A percentile compares a stretch with the other conserved stretches of the same genome.
These are phyloP conservation scores for Drosophila subpulchrella DNA, from an alignment of 1,140 invertebrate species.

Conservation along the genomic window DNA sequence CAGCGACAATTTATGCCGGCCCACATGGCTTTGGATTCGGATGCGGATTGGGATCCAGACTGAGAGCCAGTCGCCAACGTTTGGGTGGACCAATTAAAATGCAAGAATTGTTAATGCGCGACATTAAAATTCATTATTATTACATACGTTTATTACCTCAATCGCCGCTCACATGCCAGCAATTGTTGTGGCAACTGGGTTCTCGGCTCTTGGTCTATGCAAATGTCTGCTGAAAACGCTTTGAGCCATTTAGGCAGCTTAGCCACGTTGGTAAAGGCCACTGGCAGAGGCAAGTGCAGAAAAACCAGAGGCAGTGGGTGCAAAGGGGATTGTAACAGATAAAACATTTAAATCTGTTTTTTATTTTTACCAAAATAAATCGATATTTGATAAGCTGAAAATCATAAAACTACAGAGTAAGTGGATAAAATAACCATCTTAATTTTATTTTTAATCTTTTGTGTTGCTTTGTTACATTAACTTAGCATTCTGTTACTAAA, in stretches of 20 bases:
- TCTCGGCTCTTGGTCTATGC: constrained; percentile 44
- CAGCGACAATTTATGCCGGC: constrained; percentile 78
- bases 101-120: constrained; percentile 82
- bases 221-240: constrained; percentile 65
- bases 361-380: no score
- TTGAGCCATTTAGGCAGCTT: constrained; percentile 62
- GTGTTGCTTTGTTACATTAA: no score
- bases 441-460: no score
- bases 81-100: constrained; percentile 76
- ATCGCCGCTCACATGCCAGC: constrained; percentile 44
- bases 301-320: constrained; percentile 17
- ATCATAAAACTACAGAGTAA: no score
- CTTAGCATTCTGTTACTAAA: no score
- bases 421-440: no score
- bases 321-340: not conserved
- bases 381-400: no score
- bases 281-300: constrained; percentile 23
- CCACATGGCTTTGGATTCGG: constrained; percentile 48
- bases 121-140: constrained; percentile 83
- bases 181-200: constrained; percentile 39
- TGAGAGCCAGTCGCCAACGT: constrained; percentile 15
- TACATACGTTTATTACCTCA: constrained; percentile 79
- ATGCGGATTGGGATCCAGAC: constrained; percentile 10
- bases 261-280: constrained; percentile 16
- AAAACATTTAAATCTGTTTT: no score